These are phyloP conservation scores for Icerya purchasi DNA, from an alignment of 2,888 invertebrate species.

Conservation along the genomic window DNA sequence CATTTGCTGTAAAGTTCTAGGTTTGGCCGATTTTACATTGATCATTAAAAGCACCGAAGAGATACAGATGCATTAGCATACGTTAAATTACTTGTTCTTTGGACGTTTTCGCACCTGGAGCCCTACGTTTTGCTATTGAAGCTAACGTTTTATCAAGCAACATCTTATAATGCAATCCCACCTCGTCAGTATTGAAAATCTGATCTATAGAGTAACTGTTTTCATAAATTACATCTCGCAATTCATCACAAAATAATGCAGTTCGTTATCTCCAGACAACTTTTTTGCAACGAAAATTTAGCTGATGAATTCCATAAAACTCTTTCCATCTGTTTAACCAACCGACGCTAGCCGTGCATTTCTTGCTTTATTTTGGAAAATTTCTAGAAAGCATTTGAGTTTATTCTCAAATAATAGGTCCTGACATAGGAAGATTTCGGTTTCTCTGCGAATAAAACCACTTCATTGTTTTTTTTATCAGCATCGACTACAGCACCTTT, in stretches of 20 bases:
- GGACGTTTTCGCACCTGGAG: constrained; percentile 19
- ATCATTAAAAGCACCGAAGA: constrained; percentile 18
- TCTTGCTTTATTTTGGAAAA: background rate
- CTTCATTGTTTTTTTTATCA: constrained; percentile 2
- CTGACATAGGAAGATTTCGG: background rate
- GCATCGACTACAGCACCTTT: background rate
- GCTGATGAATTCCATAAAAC: constrained; percentile 17
- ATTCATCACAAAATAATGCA: constrained; percentile 15
- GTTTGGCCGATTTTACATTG: constrained; percentile 19
- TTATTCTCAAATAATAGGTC: constrained; percentile 1
- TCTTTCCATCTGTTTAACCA: constrained; percentile 20
- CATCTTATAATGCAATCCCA: too few species aligned
- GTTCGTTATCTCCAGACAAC: constrained; percentile 13
- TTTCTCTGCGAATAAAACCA: background rate
- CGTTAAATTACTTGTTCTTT: constrained; percentile 19
- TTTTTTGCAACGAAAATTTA: constrained; percentile 17
- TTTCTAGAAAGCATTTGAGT: too few species aligned
- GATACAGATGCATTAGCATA: constrained; percentile 19
- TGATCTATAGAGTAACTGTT: constrained; percentile 19
- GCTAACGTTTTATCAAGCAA: constrained; percentile 18
- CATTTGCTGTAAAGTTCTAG: too few species aligned
- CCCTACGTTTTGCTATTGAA: constrained; percentile 16
- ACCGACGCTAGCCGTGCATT: constrained; percentile 10
- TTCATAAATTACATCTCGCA: constrained; percentile 10
- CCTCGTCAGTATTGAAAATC: too few species aligned